Percentiles rank a stretch among this genome's conserved stretches.
Evolutionary conservation across 2,113 vertebrate species (phyloP).

Genomic region (Fregetta grallaria): DNA sequence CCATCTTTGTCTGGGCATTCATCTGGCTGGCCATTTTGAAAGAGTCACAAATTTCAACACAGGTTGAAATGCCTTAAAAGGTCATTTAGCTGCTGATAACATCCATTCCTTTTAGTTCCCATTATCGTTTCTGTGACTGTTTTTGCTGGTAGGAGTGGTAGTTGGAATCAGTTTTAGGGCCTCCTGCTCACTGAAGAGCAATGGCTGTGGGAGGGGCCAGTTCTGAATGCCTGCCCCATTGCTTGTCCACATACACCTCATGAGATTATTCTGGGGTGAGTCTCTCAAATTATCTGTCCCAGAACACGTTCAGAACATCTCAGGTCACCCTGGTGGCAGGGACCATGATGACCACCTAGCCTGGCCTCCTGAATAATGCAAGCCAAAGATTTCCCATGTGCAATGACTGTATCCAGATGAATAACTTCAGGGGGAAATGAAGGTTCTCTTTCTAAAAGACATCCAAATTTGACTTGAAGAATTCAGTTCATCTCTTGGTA

Average conservation of each 20-base stretch:
- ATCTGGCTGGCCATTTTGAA: not conserved
- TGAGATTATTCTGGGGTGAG: not conserved
- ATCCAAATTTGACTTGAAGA: not conserved
- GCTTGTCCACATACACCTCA: not conserved
- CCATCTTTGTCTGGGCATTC: not conserved
- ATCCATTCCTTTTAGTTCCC: not conserved
- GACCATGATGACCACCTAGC: not conserved
- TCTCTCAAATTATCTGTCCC: not conserved
- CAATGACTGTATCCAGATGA: not conserved
- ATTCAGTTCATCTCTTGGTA: not conserved
- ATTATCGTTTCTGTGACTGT: not conserved
- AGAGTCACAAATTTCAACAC: constrained; percentile 5
- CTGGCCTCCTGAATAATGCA: not conserved
- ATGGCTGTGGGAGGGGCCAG: not conserved
- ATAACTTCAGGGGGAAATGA: not conserved
- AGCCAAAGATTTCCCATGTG: not conserved
- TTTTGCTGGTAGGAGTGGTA: not conserved
- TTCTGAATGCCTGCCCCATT: not conserved
- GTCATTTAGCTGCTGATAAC: not conserved
- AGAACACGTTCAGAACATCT: not conserved
- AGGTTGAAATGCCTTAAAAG: not conserved
- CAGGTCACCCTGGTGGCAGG: not conserved
- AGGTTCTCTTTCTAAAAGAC: not conserved
- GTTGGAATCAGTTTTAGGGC: not conserved
- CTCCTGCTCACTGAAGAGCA: not conserved